Percentiles rank a stretch among this genome's conserved stretches.
These are phyloP conservation scores for Zoanthus solanderi DNA, from an alignment of 92 coral and sea anemone genomes.

Conservation along the genomic window DNA sequence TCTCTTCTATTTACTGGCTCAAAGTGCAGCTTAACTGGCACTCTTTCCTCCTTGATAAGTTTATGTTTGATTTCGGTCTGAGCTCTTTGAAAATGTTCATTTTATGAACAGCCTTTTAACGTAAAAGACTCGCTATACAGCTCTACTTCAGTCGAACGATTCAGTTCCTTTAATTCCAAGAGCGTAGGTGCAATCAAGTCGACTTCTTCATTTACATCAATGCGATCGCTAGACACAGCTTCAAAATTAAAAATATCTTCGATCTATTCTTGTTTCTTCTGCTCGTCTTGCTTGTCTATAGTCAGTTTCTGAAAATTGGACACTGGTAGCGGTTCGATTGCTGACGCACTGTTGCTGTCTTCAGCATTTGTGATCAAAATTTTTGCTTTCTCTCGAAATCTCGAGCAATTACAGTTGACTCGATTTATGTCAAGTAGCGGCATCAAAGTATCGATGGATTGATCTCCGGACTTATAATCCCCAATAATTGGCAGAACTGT, in stretches of 20 bases:
- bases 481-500: constrained; percentile 21
- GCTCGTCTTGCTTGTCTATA: constrained; percentile 11
- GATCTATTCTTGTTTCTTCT: neutral
- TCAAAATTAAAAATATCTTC: constrained; percentile 13
- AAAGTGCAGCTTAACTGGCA: too few relatives aligned
- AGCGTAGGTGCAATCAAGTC: constrained; percentile 8
- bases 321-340: constrained; percentile 16
- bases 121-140: neutral
- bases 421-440: constrained; percentile 39
- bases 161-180: neutral
- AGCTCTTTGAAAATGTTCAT: neutral
- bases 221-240: neutral
- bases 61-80: too few relatives aligned
- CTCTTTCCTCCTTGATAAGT: too few relatives aligned
- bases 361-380: neutral
- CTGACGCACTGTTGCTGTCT: constrained; percentile 10
- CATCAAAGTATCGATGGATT: neutral
- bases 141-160: too few relatives aligned
- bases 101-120: neutral
- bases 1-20: too few relatives aligned
- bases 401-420: constrained; percentile 36
- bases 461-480: neutral
- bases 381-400: neutral
- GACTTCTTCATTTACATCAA: neutral
- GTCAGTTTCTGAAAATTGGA: constrained; percentile 13